These are phyloP conservation scores for Hippocampus guttulatus DNA, from an alignment of 2,113 vertebrate species.

Conservation along the genomic window DNA sequence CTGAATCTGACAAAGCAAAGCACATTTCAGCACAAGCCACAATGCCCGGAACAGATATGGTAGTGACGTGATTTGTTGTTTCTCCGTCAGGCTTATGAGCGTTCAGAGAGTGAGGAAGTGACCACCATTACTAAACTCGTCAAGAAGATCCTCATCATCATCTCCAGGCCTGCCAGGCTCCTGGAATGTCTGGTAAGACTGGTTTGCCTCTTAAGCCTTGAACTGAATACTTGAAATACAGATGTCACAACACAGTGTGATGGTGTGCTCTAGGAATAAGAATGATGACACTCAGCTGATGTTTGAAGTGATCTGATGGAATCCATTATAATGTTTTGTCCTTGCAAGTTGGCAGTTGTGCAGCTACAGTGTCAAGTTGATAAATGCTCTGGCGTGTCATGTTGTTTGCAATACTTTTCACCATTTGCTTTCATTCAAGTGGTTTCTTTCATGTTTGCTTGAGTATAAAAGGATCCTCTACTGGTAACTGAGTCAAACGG, in stretches of 20 bases:
- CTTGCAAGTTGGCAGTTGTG: background rate
- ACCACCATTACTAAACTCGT: conserved; percentile 83
- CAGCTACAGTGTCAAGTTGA: background rate
- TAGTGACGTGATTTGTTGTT: conserved; percentile 28
- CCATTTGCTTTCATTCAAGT: background rate
- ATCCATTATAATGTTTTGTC: conserved; percentile 5
- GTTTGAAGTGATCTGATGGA: background rate
- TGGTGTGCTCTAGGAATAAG: conserved; percentile 25
- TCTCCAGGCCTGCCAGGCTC: conserved; percentile 87
- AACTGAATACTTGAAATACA: conserved; percentile 8
- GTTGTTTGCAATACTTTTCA: background rate
- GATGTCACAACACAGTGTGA: background rate
- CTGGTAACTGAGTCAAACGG: background rate
- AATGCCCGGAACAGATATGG: conserved; percentile 21
- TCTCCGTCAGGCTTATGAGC: conserved; percentile 80
- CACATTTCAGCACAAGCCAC: conserved; percentile 17
- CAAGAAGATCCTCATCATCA: conserved; percentile 89
- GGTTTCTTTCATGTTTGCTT: background rate
- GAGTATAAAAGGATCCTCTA: background rate
- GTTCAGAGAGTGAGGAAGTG: conserved; percentile 89
- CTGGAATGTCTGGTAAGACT: conserved; percentile 87
- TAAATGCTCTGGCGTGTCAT: background rate
- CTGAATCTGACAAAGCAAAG: conserved; percentile 3
- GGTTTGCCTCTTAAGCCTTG: background rate
- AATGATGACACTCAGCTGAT: conserved; percentile 10